Evolutionary conservation across 2,888 invertebrate genomes (phyloP), one percentile per base, ranked within the genome.

Genomic region (Ormyrus rosae): DNA sequence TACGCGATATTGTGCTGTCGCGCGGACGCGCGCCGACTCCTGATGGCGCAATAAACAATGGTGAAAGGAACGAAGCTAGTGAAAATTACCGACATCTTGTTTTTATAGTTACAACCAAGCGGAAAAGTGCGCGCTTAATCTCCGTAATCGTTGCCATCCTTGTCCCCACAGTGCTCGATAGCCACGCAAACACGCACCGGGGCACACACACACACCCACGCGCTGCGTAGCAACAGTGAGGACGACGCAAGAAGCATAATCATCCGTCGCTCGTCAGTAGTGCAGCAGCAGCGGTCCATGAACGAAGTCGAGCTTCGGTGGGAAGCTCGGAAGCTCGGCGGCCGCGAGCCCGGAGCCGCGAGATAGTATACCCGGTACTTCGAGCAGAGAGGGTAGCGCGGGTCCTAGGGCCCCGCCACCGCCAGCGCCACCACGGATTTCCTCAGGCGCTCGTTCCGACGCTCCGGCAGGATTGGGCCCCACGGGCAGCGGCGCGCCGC

Each of bases 391-490:
- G 58, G n/a, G 8, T 50, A 51, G 46, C 13, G 51, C 65, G 65
- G 48, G 6, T 34, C 65, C 50, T 58, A n/a, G n/a, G 74, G 74
- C 77, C 68, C 67, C 13, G 55, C 56, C 58, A 58, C 60, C 78
- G 65, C n/a, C 19, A 51, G 70, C 76, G 68, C 63, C 70, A 81
- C 74, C 77, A 83, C 82, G 82, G 84, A 84, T 72, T 83, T 83
- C 75, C 76, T 83, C 34, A 80, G 83, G 71, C 78, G 82, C n/a
- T 83, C 83, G 81, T 83, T 83, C 58, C 72, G 83, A 77, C 81
- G 82, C 56, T 75, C 81, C 56, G 78, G 82, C 53, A 67, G 82
- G 61, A 81, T 81, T 6, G 82, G 82, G 56, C 82, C 82, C 48
- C 78, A 79, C 63, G 77, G 81, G 70, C 76, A 81, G 75, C 46